Evolutionary conservation across 2,113 vertebrate species (phyloP).

Genomic region (Cyanoderma ruficeps): DNA sequence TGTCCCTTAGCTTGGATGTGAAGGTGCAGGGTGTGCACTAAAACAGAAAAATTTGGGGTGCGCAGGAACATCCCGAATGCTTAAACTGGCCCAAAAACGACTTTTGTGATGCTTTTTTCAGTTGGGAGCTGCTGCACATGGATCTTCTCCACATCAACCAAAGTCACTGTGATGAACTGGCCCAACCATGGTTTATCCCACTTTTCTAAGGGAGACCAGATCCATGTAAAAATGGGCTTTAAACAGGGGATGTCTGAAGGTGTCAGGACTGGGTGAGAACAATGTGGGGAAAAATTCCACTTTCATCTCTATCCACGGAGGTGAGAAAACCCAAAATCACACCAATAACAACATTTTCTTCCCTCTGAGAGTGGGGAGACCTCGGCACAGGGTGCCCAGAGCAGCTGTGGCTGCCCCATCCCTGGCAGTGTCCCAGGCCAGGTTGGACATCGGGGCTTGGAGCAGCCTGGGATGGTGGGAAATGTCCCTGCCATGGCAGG

Average conservation of each 20-base stretch:
- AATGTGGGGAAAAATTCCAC: fast-evolving
- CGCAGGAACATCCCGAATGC: background rate
- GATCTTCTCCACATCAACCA: background rate
- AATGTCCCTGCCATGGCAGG: background rate
- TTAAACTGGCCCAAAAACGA: background rate
- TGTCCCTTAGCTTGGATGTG: background rate
- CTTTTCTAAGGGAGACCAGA: background rate
- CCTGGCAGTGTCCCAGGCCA: background rate
- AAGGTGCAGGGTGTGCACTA: background rate
- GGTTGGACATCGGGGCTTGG: fast-evolving
- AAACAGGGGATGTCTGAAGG: background rate
- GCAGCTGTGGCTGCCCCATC: background rate
- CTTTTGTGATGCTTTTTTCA: background rate
- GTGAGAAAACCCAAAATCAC: background rate
- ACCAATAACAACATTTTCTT: background rate
- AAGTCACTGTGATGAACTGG: background rate
- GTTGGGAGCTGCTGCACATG: background rate
- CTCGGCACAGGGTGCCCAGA: background rate
- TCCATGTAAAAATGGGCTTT: fast-evolving
- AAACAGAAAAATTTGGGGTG: background rate
- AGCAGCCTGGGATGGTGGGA: fast-evolving
- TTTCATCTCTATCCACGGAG: background rate
- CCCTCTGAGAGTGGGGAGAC: fast-evolving
- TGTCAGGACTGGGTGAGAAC: background rate
- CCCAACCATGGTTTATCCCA: background rate